Base-by-base conservation (phyloP, 35 echinoderm and acorn worm species). In the Apostichopus californicus region DNA sequence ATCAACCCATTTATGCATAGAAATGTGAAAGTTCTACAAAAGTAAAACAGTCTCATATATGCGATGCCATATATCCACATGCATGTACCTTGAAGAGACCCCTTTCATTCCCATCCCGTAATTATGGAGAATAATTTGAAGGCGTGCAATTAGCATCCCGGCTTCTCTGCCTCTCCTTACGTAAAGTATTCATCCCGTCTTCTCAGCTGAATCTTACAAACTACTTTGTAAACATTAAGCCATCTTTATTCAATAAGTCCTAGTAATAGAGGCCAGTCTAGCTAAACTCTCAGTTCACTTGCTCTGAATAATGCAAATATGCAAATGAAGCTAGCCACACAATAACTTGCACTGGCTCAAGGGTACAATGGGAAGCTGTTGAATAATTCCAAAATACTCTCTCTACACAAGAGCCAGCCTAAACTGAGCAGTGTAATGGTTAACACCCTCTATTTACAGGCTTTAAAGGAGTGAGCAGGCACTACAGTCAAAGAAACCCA, bases 251-350 rank as follows among this genome's bases (percentile, higher is more conserved):
- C 80, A 83, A 83, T 83, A 56, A 83, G 80, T 17, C 14, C 28
- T 81, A 9, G 23, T 83, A 68, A 68, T 68, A 18, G 64, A 68
- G 64, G 64, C 64, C 64, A 53, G 80, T 55, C 52, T 83, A 54
- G 34, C 80, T 25, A n/a, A 56, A 54, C 80, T 55, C 80, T 83
- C 80, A 83, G 80, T 83, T 83, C 80, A 83, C 8, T 56, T 34
- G 25, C 46, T 53, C 55, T 83, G 80, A 83, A 83, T 83, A 83
- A 83, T 83, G 34, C 80, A 83, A 83, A 83, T 83, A 83, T 83
- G 80, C 80, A 83, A 83, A 83, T 2, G 55, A 83, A 9, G 26
- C 55, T 83, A 8, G 24, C 80, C 80, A 83, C 80, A 83, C 80
- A 83, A 83, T 18, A 55, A 55, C 80, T n/a, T 54, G 52, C 34